A percentile compares a stretch with the other conserved stretches of the same genome.
phyloP scores from a whole-genome alignment of 2,797 vertebrate species.

The Ctenochaetus hawaiiensis region DNA sequence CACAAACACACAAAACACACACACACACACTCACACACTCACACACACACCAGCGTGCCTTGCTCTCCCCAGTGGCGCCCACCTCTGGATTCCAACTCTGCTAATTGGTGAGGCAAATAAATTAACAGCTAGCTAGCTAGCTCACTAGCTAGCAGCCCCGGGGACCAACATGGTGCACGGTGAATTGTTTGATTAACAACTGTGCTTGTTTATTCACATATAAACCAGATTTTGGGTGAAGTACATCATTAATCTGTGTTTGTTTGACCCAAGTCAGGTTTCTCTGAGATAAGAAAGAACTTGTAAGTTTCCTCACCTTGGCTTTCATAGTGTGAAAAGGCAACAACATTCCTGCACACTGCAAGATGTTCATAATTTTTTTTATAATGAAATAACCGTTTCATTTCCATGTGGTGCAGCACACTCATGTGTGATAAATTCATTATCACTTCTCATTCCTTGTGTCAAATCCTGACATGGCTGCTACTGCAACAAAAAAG shows the following conservation, averaged over 20 bases:
- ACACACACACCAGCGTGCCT: too few species aligned
- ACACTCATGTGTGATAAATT: background rate
- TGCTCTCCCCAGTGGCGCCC: too few species aligned
- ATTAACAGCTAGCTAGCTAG: too few species aligned
- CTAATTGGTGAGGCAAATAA: too few species aligned
- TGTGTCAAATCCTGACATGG: background rate
- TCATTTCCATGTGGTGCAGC: background rate
- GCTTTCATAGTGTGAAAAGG: slow-evolving; percentile 8
- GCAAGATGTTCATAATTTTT: background rate
- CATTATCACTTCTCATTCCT: background rate
- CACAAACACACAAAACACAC: too few species aligned
- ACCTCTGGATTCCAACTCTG: too few species aligned
- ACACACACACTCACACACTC: too few species aligned
- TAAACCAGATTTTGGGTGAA: background rate
- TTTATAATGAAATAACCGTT: background rate
- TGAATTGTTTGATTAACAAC: too few species aligned
- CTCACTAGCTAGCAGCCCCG: too few species aligned
- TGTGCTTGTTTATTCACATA: too few species aligned
- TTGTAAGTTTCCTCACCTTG: background rate
- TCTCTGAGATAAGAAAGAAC: slow-evolving; percentile 8
- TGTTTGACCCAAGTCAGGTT: slow-evolving; percentile 5
- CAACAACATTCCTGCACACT: background rate
- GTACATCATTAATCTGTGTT: slow-evolving; percentile 6
- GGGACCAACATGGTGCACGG: too few species aligned
- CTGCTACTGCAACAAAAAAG: too few species aligned